A percentile compares a stretch with the other conserved stretches of the same genome.
These are phyloP conservation scores for Passer domesticus DNA, from an alignment of 2,113 vertebrate species.

Conservation along the genomic window DNA sequence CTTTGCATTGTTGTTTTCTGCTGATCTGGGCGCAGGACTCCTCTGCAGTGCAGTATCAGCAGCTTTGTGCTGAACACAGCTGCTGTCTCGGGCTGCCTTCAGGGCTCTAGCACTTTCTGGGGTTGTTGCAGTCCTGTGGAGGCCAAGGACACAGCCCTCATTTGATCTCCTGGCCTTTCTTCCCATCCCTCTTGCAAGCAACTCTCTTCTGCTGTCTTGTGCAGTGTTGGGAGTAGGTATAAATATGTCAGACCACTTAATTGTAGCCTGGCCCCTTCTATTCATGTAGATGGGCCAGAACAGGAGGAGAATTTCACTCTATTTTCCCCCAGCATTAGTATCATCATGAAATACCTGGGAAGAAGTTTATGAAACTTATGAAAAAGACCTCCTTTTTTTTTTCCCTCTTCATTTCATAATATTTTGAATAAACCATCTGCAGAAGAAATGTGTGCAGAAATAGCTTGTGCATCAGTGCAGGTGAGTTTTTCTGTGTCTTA, in stretches of 20 bases:
- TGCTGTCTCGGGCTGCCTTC: background rate
- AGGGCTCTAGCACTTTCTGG: background rate
- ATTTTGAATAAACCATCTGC: background rate
- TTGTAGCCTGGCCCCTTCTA: background rate
- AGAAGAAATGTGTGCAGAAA: slow-evolving; percentile 17
- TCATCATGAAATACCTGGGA: background rate
- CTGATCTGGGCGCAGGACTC: background rate
- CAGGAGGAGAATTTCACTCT: background rate
- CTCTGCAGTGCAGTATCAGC: background rate
- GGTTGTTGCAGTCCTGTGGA: background rate
- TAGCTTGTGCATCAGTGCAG: background rate
- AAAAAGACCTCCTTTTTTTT: background rate
- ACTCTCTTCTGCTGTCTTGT: background rate
- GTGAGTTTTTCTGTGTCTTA: slow-evolving; percentile 28
- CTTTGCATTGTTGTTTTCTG: background rate
- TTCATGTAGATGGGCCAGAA: rapidly evolving
- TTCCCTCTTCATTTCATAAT: background rate
- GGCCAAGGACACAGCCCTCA: background rate
- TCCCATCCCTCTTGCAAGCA: background rate
- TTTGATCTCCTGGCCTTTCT: background rate
- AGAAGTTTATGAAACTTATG: background rate
- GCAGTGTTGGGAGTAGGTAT: background rate
- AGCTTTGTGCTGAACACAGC: background rate
- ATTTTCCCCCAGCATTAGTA: background rate
- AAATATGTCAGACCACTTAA: background rate